Percentiles rank a stretch among this genome's conserved stretches.
phyloP scores from a whole-genome alignment of 2,888 invertebrate species.

The Melipona bicolor region DNA sequence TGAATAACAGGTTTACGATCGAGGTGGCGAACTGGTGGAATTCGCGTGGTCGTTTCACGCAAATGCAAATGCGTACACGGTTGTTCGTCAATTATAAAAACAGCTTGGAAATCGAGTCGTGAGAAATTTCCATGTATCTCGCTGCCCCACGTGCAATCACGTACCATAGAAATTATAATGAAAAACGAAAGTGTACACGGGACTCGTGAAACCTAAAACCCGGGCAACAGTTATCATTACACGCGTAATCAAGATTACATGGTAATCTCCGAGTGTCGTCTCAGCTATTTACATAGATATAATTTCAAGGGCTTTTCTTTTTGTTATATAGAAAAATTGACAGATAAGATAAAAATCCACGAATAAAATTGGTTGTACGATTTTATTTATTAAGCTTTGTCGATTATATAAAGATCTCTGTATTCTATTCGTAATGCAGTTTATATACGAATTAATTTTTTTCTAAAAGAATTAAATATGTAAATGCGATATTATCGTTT shows the following conservation, averaged over 20 bases:
- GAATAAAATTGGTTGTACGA: background rate
- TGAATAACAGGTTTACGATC: background rate
- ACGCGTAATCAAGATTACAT: background rate
- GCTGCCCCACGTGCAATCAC: slow-evolving; percentile 4
- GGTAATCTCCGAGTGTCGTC: background rate
- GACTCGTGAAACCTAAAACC: slow-evolving; percentile 9
- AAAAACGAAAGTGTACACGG: slow-evolving; percentile 40
- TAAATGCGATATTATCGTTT: background rate
- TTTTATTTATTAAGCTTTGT: background rate
- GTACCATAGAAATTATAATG: slow-evolving; percentile 21
- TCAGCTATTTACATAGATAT: background rate
- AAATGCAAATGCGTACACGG: background rate
- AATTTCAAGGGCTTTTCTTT: background rate
- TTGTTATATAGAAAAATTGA: background rate
- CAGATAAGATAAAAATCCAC: background rate
- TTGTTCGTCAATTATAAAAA: slow-evolving; percentile 31
- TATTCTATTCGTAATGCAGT: background rate
- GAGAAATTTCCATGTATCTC: slow-evolving; percentile 28
- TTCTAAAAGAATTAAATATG: background rate
- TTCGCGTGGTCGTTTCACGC: slow-evolving; percentile 9
- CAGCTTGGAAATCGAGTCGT: slow-evolving; percentile 36
- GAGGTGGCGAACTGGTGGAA: slow-evolving; percentile 3
- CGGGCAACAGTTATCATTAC: slow-evolving; percentile 3
- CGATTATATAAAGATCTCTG: too few relatives aligned
- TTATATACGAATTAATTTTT: background rate